Conservation (phyloP, 2,797 vertebrate species). For the Calcarius lapponicus region DNA sequence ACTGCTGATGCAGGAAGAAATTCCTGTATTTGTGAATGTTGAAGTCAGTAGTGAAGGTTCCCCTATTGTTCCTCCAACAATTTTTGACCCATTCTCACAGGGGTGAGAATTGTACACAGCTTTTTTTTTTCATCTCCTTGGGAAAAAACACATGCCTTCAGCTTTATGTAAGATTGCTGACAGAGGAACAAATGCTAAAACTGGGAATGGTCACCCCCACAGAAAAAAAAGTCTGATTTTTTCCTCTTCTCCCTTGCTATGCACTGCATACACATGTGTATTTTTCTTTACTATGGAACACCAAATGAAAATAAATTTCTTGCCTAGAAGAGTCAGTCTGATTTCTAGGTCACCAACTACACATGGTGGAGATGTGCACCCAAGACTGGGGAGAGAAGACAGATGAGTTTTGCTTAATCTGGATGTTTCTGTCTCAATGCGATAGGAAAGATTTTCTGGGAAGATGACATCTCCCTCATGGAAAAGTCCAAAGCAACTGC, state of each 20-base stretch:
- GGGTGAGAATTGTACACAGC: not conserved
- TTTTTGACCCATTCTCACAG: not conserved
- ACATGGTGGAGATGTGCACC: not conserved
- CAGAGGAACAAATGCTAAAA: not conserved
- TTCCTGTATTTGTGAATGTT: not conserved
- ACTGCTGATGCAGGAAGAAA: not conserved
- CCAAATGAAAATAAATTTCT: not conserved
- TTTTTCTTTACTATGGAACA: not conserved
- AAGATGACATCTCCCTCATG: not conserved
- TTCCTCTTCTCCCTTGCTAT: not conserved
- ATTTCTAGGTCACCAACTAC: not conserved
- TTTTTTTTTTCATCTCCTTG: not conserved
- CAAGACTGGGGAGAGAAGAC: not conserved
- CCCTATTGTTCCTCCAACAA: not conserved
- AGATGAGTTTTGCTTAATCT: not conserved
- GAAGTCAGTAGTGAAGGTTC: not conserved
- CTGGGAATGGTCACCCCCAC: not conserved
- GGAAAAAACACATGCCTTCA: not conserved
- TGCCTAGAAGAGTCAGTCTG: not conserved
- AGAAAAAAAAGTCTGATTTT: not conserved
- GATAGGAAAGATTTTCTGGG: not conserved
- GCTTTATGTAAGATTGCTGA: not conserved
- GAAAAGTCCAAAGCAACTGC: not conserved
- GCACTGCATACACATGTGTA: fast-evolving
- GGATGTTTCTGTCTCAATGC: not conserved